Evolutionary conservation across 30 jellyfish, hydroid and myxozoan species (phyloP), one percentile per base, ranked within the genome.

Genomic region (Rhopilema esculentum): DNA sequence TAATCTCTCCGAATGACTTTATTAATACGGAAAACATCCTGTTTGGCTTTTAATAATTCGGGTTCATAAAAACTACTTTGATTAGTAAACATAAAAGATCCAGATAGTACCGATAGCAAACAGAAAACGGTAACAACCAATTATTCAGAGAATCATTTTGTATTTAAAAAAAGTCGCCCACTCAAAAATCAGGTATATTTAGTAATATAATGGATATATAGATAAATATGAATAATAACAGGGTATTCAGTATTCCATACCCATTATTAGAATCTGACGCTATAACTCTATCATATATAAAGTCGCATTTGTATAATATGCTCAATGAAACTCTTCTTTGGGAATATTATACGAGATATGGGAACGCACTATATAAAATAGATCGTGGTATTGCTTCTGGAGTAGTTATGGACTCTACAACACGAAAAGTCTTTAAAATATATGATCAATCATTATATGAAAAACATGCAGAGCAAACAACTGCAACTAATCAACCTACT

Each of bases 271-370:
- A 52, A 27, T 8, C 79, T 1, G 77, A 53, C 1, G 79, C 88
- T 6, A n/a, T 52, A 1, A 53, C 27, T 27, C 29, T 63, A 1
- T 28, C 64, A 8, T 78, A 78, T 32, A 8, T 78, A 9, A 26
- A 16, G 63, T 53, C 88, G 29, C 79, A 62, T 28, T 49, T 80
- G 27, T 66, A 80, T 64, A 65, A 30, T 27, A n/a, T 29, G 16
- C 82, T 80, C 12, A 7, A 25, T 69, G 92, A 83, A 27, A 83
- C 92, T 27, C 40, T 83, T 0, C 85, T 69, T 4, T 69, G 77
- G 89, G 92, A 83, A 52, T 83, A 83, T 75, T 51, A 83, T 27
- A 83, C 92, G 79, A 83, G 77, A 83, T 15, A 83, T 40, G 77
- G 92, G 57, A 49, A 65, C 27, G 92, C 85, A 40, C 79, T 83